Conservation (phyloP, 2,797 vertebrate genomes). For the Jordanella pulchra region DNA sequence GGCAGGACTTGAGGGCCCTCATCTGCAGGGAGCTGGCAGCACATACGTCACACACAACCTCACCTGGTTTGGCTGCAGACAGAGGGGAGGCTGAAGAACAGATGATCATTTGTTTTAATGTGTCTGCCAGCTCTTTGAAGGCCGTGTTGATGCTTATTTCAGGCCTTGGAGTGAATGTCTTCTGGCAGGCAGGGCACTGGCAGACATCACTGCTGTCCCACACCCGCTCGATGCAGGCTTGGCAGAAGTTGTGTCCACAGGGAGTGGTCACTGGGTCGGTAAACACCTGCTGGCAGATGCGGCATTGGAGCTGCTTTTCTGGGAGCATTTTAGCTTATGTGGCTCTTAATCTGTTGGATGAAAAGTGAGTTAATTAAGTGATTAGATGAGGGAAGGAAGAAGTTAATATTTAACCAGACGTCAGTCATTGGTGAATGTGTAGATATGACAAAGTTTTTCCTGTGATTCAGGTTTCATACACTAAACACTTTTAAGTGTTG, state of each 20-base stretch:
- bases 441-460: not conserved
- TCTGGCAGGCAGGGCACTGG: constrained; percentile 55
- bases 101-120: constrained; percentile 34
- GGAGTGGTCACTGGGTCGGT: constrained; percentile 71
- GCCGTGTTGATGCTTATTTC: constrained; percentile 65
- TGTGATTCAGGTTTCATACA: constrained; percentile 23
- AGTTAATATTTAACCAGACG: too few relatives aligned
- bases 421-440: not conserved
- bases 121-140: constrained; percentile 70
- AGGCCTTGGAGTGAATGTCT: constrained; percentile 49
- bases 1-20: constrained; percentile 68
- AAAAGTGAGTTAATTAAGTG: constrained; percentile 1
- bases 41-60: constrained; percentile 71
- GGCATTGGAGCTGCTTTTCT: constrained; percentile 70
- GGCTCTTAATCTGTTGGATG: constrained; percentile 33
- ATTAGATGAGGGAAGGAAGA: not conserved
- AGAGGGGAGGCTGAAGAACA: not conserved
- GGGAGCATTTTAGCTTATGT: constrained; percentile 34
- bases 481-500: constrained; percentile 4
- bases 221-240: constrained; percentile 55
- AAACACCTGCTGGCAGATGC: constrained; percentile 69
- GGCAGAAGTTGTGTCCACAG: constrained; percentile 80
- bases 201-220: constrained; percentile 48
- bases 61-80: constrained; percentile 21
- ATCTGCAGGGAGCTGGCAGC: constrained; percentile 29